These are phyloP conservation scores for Ceratina calcarata DNA, from an alignment of 1,140 invertebrate genomes.

Conservation along the genomic window DNA sequence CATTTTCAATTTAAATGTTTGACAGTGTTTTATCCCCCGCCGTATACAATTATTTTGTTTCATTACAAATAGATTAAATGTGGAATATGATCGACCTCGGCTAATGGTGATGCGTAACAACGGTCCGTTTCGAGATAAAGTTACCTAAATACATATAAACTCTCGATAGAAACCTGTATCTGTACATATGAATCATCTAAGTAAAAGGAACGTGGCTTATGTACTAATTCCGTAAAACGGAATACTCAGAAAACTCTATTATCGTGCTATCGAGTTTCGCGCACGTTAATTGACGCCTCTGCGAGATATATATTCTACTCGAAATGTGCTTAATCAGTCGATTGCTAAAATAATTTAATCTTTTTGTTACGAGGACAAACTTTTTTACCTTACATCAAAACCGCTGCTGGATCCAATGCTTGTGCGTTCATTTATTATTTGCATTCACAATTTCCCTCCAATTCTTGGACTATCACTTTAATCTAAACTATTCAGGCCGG, in stretches of 20 bases:
- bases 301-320: too few relatives aligned
- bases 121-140: constrained; percentile 18
- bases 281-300: too few relatives aligned
- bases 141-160: background rate
- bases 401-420: too few relatives aligned
- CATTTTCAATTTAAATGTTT: too few relatives aligned
- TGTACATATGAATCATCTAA: background rate
- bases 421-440: too few relatives aligned
- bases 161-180: background rate
- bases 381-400: too few relatives aligned
- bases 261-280: background rate
- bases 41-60: background rate
- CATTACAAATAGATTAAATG: background rate
- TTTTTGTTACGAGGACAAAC: too few relatives aligned
- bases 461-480: too few relatives aligned
- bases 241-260: background rate
- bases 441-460: too few relatives aligned
- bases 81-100: constrained; percentile 10
- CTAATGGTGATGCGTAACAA: background rate
- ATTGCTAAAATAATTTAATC: too few relatives aligned
- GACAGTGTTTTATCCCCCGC: too few relatives aligned
- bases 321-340: too few relatives aligned
- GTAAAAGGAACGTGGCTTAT: background rate
- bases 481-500: background rate
- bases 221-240: background rate